Conservation (phyloP, 2,113 vertebrate species). For the Himantopus leucocephalus region DNA sequence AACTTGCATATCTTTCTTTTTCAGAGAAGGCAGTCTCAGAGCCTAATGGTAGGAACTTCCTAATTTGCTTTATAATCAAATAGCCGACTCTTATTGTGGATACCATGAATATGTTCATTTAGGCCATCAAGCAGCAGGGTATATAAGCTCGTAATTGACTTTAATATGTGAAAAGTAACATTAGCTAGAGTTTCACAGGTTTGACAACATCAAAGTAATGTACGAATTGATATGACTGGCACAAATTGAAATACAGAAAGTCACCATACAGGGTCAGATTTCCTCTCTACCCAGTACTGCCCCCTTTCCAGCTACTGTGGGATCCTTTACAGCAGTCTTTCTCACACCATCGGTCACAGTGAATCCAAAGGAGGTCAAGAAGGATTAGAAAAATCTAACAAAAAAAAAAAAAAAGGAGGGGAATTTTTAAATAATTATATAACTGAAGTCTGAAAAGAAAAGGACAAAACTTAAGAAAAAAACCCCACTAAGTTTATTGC, state of each 20-base stretch:
- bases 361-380: background rate
- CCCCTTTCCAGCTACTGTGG: background rate
- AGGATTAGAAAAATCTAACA: background rate
- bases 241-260: background rate
- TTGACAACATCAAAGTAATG: background rate
- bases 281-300: background rate
- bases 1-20: background rate
- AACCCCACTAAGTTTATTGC: conserved; percentile 4
- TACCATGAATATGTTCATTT: conserved; percentile 1
- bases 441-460: background rate
- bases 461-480: background rate
- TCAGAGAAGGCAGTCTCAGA: background rate
- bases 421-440: background rate
- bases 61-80: conserved; percentile 19
- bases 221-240: background rate
- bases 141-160: background rate
- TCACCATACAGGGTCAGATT: background rate
- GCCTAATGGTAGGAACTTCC: background rate
- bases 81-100: background rate
- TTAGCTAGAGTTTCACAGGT: background rate
- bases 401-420: background rate
- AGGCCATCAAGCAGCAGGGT: background rate
- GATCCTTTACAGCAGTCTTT: background rate
- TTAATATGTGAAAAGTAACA: conserved; percentile 16
- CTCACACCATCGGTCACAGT: background rate